Evolutionary conservation across 1,140 invertebrate genomes (phyloP).

Genomic region (Aphis craccivora): DNA sequence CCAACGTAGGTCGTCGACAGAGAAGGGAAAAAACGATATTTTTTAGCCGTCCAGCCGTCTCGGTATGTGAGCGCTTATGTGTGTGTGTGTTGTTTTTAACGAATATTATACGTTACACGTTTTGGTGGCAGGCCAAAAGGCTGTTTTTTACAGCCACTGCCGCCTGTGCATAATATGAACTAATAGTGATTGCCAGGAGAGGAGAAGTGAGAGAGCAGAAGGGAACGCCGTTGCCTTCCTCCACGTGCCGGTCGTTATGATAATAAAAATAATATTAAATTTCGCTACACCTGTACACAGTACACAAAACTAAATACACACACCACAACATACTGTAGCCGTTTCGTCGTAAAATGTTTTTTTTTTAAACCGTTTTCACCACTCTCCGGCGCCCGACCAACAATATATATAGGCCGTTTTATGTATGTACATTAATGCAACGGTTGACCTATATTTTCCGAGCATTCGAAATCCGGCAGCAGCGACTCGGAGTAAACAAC

Average conservation of each 20-base stretch:
- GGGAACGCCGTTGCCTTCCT: neutral
- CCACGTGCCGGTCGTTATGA: slow-evolving; percentile 1
- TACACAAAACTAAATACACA: neutral
- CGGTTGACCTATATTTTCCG: slow-evolving; percentile 38
- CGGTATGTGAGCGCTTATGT: neutral
- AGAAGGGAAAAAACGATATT: neutral
- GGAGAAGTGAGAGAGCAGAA: neutral
- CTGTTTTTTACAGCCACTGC: neutral
- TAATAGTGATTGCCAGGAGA: neutral
- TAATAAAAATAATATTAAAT: slow-evolving; percentile 3
- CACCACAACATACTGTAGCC: neutral
- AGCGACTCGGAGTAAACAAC: slow-evolving; percentile 10
- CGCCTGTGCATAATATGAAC: neutral
- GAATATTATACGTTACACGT: neutral
- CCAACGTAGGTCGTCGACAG: neutral
- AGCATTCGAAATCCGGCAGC: neutral
- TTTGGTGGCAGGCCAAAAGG: slow-evolving; percentile 18
- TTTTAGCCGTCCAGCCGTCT: neutral
- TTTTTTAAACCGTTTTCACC: neutral
- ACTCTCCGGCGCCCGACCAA: neutral
- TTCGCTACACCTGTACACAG: slow-evolving; percentile 9
- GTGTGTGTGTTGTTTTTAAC: neutral
- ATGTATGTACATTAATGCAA: neutral
- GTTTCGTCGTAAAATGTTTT: neutral
- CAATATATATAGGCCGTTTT: slow-evolving; percentile 26